Evolutionary conservation across 2,797 vertebrate species (phyloP).

Genomic region (Oreonectes daqikongensis): DNA sequence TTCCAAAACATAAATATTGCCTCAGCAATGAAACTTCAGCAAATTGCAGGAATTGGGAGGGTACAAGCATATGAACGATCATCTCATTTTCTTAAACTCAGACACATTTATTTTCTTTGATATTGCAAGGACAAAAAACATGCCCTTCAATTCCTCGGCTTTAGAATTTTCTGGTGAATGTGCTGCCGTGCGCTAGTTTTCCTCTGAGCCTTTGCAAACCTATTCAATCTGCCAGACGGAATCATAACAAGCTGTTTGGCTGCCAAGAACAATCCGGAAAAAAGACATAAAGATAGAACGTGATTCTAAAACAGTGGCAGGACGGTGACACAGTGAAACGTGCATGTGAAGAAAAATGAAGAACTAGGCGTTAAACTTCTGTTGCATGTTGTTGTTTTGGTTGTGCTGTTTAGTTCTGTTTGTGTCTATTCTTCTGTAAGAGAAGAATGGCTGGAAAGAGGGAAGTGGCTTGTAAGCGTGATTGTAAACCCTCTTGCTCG

Average conservation of each 20-base stretch:
- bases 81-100: neutral
- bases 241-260: slow-evolving; percentile 17
- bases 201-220: slow-evolving; percentile 1
- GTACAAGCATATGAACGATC: neutral
- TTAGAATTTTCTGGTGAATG: slow-evolving; percentile 29
- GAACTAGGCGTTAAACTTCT: neutral
- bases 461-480: slow-evolving; percentile 4
- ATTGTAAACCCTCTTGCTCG: neutral
- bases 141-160: slow-evolving; percentile 1
- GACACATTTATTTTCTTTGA: slow-evolving; percentile 1
- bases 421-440: neutral
- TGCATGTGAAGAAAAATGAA: neutral
- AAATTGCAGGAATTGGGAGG: neutral
- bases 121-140: neutral
- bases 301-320: neutral
- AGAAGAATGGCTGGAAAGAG: neutral
- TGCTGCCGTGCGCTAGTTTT: slow-evolving; percentile 13
- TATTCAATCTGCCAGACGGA: slow-evolving; percentile 31
- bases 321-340: neutral
- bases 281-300: neutral
- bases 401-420: slow-evolving; percentile 3
- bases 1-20: neutral
- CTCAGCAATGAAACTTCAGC: neutral
- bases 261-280: slow-evolving; percentile 28
- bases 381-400: too few relatives aligned